Evolutionary conservation across 2,113 vertebrate genomes (phyloP), one percentile per base, ranked within the genome.

Genomic region (Atrichornis clamosus): DNA sequence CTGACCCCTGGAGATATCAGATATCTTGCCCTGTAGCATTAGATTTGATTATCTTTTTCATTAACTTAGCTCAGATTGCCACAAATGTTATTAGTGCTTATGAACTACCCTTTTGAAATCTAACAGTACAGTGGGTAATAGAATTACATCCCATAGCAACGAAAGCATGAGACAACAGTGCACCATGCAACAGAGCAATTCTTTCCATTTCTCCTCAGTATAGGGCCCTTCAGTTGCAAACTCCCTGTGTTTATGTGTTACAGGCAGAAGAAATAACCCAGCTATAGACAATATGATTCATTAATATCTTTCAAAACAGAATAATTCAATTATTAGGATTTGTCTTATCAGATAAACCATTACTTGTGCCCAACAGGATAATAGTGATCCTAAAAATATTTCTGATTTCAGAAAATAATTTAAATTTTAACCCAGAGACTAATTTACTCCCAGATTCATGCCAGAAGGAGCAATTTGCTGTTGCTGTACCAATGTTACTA

Each of bases 21-120:
- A 37, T 94, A 93, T 84, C 89, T 67, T 91, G 39, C 87, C 79
- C 65, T 69, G 69, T 58, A 91, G 92, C 76, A 93, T 86, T 85
- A 90, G 85, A 94, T 97, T 80, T 88, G 72, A 96, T 94, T 94
- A 94, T 70, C 95, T 96, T 92, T 96, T 96, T 97, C 96, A 94
- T 96, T 97, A 94, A 90, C 82, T 93, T 94, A 94, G 90, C 82
- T 97, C 75, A 93, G 68, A 96, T 96, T 95, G 90, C 93, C 93
- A 84, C 85, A 92, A 93, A 95, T 88, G 75, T 88, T 96, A 94
- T 97, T 93, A 94, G 53, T 64, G 90, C 81, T 93, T 94, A 95
- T 95, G 93, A 95, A 95, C 87, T 88, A 86, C 46, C 67, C 72
- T 96, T 95, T 89, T 95, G 85, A 96, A 95, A 96, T 88, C 82